Conservation (phyloP, 1,140 invertebrate species). For the Leucophenga varia region DNA sequence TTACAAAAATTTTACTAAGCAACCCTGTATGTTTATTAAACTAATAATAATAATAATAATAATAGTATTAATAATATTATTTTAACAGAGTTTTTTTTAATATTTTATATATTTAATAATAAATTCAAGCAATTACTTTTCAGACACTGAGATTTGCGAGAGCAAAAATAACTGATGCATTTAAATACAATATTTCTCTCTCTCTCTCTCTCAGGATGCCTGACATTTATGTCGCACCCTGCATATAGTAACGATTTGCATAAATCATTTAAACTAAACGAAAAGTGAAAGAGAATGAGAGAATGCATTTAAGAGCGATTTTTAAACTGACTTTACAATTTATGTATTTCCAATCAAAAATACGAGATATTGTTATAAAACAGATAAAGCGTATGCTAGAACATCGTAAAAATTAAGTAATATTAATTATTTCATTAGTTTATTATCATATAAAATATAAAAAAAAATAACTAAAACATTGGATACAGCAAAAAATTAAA, state of each 20-base stretch:
- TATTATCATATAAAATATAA: too few relatives aligned
- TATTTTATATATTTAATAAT: background rate
- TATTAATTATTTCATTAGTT: too few relatives aligned
- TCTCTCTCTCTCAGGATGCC: too few relatives aligned
- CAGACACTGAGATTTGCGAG: background rate
- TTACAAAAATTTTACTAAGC: conserved; percentile 50
- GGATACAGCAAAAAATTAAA: background rate
- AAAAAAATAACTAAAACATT: background rate
- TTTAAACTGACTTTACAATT: too few relatives aligned
- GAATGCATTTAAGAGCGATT: too few relatives aligned
- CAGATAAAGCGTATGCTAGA: too few relatives aligned
- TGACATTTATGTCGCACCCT: too few relatives aligned
- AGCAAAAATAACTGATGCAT: background rate
- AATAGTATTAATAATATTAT: background rate
- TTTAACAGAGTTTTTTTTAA: background rate
- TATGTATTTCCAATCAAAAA: too few relatives aligned
- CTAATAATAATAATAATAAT: background rate
- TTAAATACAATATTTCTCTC: background rate
- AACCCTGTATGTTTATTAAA: conserved; percentile 43
- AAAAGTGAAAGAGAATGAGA: background rate
- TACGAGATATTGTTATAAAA: too few relatives aligned
- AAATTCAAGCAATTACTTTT: background rate
- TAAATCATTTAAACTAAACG: background rate
- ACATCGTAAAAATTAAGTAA: too few relatives aligned
- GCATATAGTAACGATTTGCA: too few relatives aligned